A percentile compares a stretch with the other conserved stretches of the same genome.
Conservation (phyloP, 2,888 invertebrate species). For the Stenodera caucasica region DNA sequence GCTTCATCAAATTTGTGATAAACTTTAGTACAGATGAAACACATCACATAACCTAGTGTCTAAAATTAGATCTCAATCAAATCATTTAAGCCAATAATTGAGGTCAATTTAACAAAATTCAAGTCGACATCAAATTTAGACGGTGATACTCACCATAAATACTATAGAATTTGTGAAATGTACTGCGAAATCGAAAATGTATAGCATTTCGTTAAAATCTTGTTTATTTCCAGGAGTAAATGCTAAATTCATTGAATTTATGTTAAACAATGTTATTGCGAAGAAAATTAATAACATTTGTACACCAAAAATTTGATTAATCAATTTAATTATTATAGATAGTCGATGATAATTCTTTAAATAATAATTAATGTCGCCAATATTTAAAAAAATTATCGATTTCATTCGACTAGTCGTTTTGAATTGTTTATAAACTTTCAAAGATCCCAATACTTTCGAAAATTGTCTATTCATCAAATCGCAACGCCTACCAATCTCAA, state of each 20-base stretch:
- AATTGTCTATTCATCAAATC: not conserved
- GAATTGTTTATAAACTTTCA: not conserved
- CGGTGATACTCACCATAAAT: slow-evolving; percentile 13
- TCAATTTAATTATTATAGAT: slow-evolving; percentile 22
- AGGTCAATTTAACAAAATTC: too few relatives aligned
- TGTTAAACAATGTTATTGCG: slow-evolving; percentile 3
- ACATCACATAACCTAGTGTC: not conserved
- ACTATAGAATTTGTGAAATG: not conserved
- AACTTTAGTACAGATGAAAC: slow-evolving; percentile 14
- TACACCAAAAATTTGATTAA: slow-evolving; percentile 37
- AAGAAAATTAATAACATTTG: slow-evolving; percentile 23
- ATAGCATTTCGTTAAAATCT: not conserved
- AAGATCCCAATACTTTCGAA: not conserved
- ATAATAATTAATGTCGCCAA: not conserved
- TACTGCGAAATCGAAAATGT: not conserved
- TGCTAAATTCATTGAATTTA: not conserved
- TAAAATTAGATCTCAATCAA: not conserved
- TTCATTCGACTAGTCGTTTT: not conserved
- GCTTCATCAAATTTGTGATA: slow-evolving; percentile 14
- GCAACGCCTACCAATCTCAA: not conserved
- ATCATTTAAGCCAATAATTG: too few relatives aligned
- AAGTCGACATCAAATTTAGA: too few relatives aligned
- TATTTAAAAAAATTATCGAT: not conserved
- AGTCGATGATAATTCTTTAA: slow-evolving; percentile 27
- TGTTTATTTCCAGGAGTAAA: not conserved